Evolutionary conservation across 2,797 vertebrate species (phyloP).

Genomic region (Coregonus sp.): DNA sequence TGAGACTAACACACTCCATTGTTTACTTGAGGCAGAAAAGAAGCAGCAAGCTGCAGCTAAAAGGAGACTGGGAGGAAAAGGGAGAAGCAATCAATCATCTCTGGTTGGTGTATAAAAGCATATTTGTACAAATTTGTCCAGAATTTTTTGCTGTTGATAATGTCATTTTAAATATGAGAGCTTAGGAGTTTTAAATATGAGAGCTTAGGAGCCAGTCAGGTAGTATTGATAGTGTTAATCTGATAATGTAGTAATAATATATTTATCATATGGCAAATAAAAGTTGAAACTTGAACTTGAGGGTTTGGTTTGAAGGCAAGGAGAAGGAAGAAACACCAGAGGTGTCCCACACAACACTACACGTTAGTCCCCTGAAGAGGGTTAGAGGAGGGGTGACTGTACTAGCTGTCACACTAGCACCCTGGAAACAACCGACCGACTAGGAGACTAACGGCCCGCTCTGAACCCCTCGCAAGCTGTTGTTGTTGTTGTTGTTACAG

Average conservation of each 20-base stretch:
- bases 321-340: slow-evolving; percentile 24
- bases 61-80: neutral
- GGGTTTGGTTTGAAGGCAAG: slow-evolving; percentile 6
- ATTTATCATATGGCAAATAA: too few relatives aligned
- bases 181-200: too few relatives aligned
- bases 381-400: slow-evolving; percentile 26
- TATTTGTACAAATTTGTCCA: too few relatives aligned
- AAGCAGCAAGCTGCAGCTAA: neutral
- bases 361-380: slow-evolving; percentile 23
- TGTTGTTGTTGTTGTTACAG: slow-evolving; percentile 11
- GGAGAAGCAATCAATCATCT: too few relatives aligned
- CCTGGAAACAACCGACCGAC: slow-evolving; percentile 1
- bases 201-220: too few relatives aligned
- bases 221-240: too few relatives aligned
- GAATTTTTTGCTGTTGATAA: too few relatives aligned
- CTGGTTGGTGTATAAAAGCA: too few relatives aligned
- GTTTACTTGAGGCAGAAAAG: neutral
- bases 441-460: slow-evolving; percentile 8
- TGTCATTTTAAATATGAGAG: too few relatives aligned
- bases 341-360: slow-evolving; percentile 15
- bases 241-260: too few relatives aligned
- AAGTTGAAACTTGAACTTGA: too few relatives aligned
- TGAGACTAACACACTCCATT: neutral
- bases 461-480: slow-evolving; percentile 35
- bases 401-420: slow-evolving; percentile 65